These are phyloP conservation scores for Paradisaea rubra DNA, from an alignment of 2,113 vertebrate genomes.

Conservation along the genomic window DNA sequence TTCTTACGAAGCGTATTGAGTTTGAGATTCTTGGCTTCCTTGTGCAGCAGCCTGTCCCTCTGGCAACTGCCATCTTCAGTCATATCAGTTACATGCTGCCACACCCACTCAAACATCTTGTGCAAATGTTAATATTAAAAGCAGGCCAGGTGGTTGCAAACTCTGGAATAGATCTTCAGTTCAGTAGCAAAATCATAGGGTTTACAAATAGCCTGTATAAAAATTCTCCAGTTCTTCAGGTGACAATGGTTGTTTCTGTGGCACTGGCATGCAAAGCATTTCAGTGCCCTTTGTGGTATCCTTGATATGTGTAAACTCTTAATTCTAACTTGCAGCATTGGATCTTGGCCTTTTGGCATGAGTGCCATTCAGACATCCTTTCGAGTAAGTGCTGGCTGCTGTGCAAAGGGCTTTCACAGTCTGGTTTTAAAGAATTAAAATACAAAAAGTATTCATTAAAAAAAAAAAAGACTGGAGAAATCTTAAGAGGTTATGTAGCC, in stretches of 20 bases:
- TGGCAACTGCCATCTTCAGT: conserved; percentile 41
- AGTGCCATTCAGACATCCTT: background rate
- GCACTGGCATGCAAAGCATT: background rate
- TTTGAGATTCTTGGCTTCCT: conserved; percentile 47
- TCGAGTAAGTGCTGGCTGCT: background rate
- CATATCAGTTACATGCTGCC: conserved; percentile 50
- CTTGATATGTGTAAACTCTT: background rate
- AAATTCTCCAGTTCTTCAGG: background rate
- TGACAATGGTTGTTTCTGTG: background rate
- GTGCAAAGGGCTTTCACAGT: background rate
- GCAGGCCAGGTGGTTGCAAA: background rate
- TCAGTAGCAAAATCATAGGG: background rate
- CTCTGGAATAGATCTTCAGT: background rate
- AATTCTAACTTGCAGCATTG: background rate
- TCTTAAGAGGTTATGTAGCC: background rate
- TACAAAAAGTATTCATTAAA: background rate
- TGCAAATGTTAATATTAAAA: conserved; percentile 24
- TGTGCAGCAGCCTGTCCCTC: conserved; percentile 32
- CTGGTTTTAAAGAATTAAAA: background rate
- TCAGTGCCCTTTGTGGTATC: background rate
- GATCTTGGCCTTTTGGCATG: background rate
- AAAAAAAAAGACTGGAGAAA: background rate
- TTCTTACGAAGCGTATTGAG: conserved; percentile 15
- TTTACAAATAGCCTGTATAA: background rate
- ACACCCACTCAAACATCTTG: conserved; percentile 1